Conservation (phyloP, 2,888 invertebrate species). For the Eutolmus rufibarbis region DNA sequence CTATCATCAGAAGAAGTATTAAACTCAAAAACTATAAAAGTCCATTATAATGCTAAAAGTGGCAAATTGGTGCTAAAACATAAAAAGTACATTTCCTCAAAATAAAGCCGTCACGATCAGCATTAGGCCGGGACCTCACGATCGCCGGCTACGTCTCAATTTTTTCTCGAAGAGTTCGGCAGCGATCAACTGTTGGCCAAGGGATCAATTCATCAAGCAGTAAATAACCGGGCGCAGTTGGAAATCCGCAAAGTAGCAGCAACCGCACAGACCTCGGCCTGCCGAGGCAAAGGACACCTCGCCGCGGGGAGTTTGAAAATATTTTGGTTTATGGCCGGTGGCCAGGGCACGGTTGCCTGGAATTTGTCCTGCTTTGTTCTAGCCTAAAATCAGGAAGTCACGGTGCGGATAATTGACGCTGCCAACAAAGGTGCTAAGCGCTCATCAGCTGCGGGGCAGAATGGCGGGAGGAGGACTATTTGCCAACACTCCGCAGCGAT, state of each 20-base stretch:
- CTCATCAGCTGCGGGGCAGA: slow-evolving; percentile 26
- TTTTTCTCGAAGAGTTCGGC: neutral
- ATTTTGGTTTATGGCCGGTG: slow-evolving; percentile 20
- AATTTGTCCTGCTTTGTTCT: slow-evolving; percentile 3
- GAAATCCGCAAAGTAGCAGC: slow-evolving; percentile 40
- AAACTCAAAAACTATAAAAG: neutral
- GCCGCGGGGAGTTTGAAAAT: neutral
- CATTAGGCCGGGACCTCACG: neutral
- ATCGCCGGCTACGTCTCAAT: neutral
- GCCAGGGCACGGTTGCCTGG: neutral
- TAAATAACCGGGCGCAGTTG: slow-evolving; percentile 19
- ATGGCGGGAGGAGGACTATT: neutral
- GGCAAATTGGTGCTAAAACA: neutral
- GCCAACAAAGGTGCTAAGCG: slow-evolving; percentile 26
- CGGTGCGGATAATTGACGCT: slow-evolving; percentile 17
- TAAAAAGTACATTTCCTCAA: neutral
- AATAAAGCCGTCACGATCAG: neutral
- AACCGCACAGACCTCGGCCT: neutral
- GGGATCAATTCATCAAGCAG: slow-evolving; percentile 8
- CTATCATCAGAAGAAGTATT: neutral
- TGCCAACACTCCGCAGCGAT: slow-evolving; percentile 1
- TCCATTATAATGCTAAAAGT: neutral
- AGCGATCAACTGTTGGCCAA: slow-evolving; percentile 14
- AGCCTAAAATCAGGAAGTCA: neutral
- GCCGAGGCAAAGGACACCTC: neutral